Base-by-base conservation (phyloP, 2,113 vertebrate species). In the Hippolais icterina region DNA sequence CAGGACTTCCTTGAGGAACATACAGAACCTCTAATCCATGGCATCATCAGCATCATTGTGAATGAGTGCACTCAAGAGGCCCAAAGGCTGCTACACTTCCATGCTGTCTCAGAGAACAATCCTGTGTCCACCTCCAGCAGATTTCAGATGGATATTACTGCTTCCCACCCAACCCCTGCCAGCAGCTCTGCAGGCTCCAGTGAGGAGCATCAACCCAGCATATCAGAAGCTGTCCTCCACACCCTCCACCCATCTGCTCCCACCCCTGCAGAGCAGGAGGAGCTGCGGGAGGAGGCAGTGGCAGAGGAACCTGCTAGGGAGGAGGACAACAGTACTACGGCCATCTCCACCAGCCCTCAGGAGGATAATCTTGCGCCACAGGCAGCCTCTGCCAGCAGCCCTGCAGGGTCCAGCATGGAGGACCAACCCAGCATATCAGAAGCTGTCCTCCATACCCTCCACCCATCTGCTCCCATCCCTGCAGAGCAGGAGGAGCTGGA, bases 381-480 rank as follows among this genome's bases (percentile, higher is more conserved):
- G 17, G 31, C 59, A 37, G 25, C 3, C 22, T 15, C 31, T 65
- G 17, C 14, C 35, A 63, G 17, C 24, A 76, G 64, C 21, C 6
- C 44, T 22, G 15, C 9, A 31, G 50, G 12, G 5, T 46, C 44
- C 6, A 16, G 27, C 1, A 2, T 0, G 3, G 44, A 52, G 17
- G 15, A 82, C 1, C 14, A 69, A 11, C 8, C 8, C 21, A 15
- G 12, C 29, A 15, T 1, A 1, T 20, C 15, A 8, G 28, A 44
- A 53, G 6, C 24, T 18, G 10, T 31, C 4, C 15, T 54, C 50
- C 41, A 27, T 1, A 11, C 2, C 16, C 14, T 17, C 9, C 21
- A 21, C 27, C 15, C 5, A 15, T 19, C 35, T n/a, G 14, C 12
- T 28, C 6, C 23, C 0, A 0, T 8, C 10, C 19, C 37, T 20